These are phyloP conservation scores for Papilio aristodemus DNA, from an alignment of 1,140 invertebrate species.

Conservation along the genomic window DNA sequence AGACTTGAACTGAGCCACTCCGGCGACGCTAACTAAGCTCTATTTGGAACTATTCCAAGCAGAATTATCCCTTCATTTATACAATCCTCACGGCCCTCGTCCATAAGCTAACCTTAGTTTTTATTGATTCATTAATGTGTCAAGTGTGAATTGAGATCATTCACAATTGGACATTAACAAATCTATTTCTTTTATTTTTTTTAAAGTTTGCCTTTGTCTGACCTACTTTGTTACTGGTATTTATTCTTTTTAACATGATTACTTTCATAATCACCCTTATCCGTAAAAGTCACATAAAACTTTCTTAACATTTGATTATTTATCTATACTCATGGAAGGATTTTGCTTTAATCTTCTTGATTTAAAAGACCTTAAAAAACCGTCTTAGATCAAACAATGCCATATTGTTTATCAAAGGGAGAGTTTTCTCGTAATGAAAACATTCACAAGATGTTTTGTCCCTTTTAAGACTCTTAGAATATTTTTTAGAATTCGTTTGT, in stretches of 20 bases:
- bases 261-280: too few species aligned
- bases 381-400: conserved; percentile 4
- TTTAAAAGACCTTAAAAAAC: not conserved
- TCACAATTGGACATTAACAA: too few species aligned
- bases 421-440: conserved; percentile 14
- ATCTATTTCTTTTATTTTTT: not conserved
- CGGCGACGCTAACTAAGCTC: not conserved
- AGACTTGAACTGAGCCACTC: conserved; percentile 23
- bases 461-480: conserved; percentile 10
- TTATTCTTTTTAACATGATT: too few species aligned
- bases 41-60: conserved; percentile 32
- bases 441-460: conserved; percentile 20
- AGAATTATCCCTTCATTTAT: conserved; percentile 14
- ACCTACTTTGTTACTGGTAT: too few species aligned
- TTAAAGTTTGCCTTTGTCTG: not conserved
- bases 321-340: not conserved
- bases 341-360: conserved; percentile 6
- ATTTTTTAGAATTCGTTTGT: conserved; percentile 12
- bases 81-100: not conserved
- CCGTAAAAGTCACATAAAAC: not conserved
- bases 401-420: conserved; percentile 18
- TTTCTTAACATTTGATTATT: too few species aligned
- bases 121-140: not conserved
- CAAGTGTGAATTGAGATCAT: not conserved
- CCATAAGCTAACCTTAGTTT: not conserved